Conservation (phyloP, 2,888 invertebrate species). For the Archaeoteleia sp. region DNA sequence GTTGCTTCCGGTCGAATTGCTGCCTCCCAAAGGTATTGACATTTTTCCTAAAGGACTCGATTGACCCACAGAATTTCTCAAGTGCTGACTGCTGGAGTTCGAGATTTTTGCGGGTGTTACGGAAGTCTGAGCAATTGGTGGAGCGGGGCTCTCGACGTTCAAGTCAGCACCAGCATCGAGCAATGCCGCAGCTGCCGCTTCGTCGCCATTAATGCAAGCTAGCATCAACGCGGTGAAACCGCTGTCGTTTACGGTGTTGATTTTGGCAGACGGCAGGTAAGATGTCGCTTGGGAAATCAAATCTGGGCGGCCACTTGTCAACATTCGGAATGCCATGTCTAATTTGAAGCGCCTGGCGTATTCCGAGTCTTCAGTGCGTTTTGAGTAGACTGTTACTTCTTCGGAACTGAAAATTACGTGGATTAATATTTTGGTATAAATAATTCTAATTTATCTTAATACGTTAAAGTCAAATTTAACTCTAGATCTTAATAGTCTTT, state of each 20-base stretch:
- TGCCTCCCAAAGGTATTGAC: constrained; percentile 55
- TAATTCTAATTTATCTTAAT: too few relatives aligned
- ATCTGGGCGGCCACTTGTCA: constrained; percentile 87
- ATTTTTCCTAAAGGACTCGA: constrained; percentile 64
- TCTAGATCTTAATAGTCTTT: background rate
- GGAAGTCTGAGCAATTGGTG: constrained; percentile 61
- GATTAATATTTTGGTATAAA: too few relatives aligned
- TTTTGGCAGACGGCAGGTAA: constrained; percentile 82
- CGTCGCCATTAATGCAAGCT: constrained; percentile 87
- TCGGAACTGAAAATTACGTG: constrained; percentile 77
- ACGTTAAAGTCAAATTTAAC: too few relatives aligned
- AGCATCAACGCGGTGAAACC: constrained; percentile 91
- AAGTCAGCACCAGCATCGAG: constrained; percentile 89
- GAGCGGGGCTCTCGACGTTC: constrained; percentile 86
- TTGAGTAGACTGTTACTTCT: constrained; percentile 76
- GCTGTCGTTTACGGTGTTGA: constrained; percentile 86
- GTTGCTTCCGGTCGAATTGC: constrained; percentile 73
- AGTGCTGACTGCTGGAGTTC: constrained; percentile 49
- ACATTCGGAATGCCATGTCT: constrained; percentile 87
- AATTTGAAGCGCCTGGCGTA: constrained; percentile 81
- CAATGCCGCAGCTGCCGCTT: constrained; percentile 82
- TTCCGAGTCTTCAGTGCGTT: constrained; percentile 75
- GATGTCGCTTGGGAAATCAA: constrained; percentile 86
- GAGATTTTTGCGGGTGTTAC: constrained; percentile 60
- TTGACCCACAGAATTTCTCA: constrained; percentile 55